Percentiles rank a stretch among this genome's conserved stretches.
Evolutionary conservation across 2,888 invertebrate species (phyloP).

Genomic region (Hydriomena furcata): DNA sequence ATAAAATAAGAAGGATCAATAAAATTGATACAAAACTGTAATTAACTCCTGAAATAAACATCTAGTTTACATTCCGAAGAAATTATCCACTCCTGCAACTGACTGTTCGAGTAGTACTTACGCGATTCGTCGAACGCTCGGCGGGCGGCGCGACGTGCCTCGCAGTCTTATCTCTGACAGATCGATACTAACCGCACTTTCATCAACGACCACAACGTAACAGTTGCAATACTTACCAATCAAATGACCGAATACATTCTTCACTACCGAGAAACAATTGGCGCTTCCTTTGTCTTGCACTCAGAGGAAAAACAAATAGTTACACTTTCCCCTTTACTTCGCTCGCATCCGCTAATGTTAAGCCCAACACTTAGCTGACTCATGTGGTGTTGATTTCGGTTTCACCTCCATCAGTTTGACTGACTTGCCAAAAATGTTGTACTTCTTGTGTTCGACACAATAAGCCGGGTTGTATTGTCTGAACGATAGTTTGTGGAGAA

Average conservation of each 20-base stretch:
- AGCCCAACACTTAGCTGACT: constrained; percentile 71
- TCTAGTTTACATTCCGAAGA: too few species aligned
- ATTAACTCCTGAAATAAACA: too few species aligned
- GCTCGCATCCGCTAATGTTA: constrained; percentile 72
- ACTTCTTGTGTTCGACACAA: constrained; percentile 21
- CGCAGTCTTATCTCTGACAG: constrained; percentile 48
- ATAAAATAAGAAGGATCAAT: too few species aligned
- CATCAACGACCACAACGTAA: constrained; percentile 60
- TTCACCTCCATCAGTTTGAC: constrained; percentile 66
- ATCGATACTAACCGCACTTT: constrained; percentile 64
- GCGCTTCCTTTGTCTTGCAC: constrained; percentile 55
- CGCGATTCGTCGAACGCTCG: constrained; percentile 16
- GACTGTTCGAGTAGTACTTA: too few species aligned
- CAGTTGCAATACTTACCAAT: too few species aligned
- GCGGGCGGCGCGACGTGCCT: constrained; percentile 42
- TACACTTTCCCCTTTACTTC: constrained; percentile 80
- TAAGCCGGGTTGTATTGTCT: constrained; percentile 46
- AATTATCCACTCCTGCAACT: too few species aligned
- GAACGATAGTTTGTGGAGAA: constrained; percentile 33
- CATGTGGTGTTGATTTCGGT: constrained; percentile 75
- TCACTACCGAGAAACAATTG: constrained; percentile 34
- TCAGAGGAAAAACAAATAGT: constrained; percentile 75
- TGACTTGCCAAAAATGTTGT: constrained; percentile 55
- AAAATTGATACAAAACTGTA: too few species aligned
- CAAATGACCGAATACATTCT: constrained; percentile 31